These are phyloP conservation scores for Drosophila teissieri DNA, from an alignment of 1,140 invertebrate genomes.

Conservation along the genomic window DNA sequence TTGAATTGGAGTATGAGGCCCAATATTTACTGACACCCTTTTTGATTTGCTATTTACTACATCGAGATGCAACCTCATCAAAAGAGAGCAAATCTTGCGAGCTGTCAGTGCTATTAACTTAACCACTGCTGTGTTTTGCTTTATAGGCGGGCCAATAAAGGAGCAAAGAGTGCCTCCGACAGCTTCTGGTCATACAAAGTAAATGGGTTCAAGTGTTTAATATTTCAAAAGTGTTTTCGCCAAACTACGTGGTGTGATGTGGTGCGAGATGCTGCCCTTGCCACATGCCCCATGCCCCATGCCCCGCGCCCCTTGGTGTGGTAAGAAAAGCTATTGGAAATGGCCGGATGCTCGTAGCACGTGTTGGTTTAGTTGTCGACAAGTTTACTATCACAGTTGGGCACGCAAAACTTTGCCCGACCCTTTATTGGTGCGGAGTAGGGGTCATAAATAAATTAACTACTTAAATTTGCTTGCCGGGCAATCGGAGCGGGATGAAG, in stretches of 20 bases:
- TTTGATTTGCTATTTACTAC: no score
- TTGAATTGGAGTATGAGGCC: no score
- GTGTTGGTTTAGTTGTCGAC: constrained; percentile 49
- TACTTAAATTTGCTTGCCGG: constrained; percentile 53
- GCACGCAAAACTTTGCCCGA: constrained; percentile 42
- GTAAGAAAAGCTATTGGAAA: constrained; percentile 30
- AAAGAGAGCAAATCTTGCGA: not conserved
- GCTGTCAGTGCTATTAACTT: not conserved
- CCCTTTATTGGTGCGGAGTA: constrained; percentile 9
- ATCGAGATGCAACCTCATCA: not conserved
- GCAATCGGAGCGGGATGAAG: constrained; percentile 11
- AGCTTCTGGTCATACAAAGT: constrained; percentile 52
- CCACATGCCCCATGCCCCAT: not conserved
- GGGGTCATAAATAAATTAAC: constrained; percentile 59
- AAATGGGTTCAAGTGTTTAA: constrained; percentile 73
- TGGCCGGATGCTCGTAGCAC: constrained; percentile 34
- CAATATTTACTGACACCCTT: no score
- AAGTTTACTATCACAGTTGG: constrained; percentile 59
- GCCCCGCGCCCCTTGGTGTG: not conserved
- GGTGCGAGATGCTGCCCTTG: constrained; percentile 21
- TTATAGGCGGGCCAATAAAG: constrained; percentile 2
- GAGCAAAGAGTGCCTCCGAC: constrained; percentile 15
- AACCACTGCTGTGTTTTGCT: not conserved
- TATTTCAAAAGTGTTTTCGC: constrained; percentile 71
- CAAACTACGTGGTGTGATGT: constrained; percentile 52